Percentiles rank a stretch among this genome's conserved stretches.
Evolutionary conservation across 2,113 vertebrate species (phyloP).

Genomic region (Balaeniceps rex): DNA sequence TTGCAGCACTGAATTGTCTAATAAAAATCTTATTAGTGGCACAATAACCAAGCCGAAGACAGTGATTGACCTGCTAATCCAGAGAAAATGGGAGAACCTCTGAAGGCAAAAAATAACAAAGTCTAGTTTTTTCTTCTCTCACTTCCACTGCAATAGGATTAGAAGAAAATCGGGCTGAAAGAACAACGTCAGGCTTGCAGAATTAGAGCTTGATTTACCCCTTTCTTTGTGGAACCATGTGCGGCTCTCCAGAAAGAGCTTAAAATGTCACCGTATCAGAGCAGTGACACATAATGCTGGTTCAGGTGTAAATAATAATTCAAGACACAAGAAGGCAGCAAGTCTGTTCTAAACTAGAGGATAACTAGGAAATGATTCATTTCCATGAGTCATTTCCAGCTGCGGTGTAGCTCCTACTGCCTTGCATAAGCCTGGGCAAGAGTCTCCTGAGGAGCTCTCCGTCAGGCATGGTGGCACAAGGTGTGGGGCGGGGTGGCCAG

Average conservation of each 20-base stretch:
- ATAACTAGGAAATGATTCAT: neutral
- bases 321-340: neutral
- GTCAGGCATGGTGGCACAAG: neutral
- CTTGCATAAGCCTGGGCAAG: neutral
- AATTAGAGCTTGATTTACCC: neutral
- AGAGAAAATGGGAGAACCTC: neutral
- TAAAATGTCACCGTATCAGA: neutral
- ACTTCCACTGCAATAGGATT: neutral
- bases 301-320: neutral
- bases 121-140: neutral
- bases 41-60: neutral
- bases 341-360: neutral
- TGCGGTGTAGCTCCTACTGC: neutral
- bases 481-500: accelerated
- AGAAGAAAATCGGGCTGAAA: neutral
- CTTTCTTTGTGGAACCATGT: neutral
- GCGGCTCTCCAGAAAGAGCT: neutral
- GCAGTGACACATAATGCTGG: accelerated
- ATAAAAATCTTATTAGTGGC: neutral
- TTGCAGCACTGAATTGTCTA: neutral
- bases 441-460: neutral
- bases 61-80: neutral
- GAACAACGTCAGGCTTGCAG: neutral
- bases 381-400: neutral
- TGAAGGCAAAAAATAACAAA: neutral